phyloP scores from a whole-genome alignment of 2,113 vertebrate genomes.

The Melanostigma gelatinosum region DNA sequence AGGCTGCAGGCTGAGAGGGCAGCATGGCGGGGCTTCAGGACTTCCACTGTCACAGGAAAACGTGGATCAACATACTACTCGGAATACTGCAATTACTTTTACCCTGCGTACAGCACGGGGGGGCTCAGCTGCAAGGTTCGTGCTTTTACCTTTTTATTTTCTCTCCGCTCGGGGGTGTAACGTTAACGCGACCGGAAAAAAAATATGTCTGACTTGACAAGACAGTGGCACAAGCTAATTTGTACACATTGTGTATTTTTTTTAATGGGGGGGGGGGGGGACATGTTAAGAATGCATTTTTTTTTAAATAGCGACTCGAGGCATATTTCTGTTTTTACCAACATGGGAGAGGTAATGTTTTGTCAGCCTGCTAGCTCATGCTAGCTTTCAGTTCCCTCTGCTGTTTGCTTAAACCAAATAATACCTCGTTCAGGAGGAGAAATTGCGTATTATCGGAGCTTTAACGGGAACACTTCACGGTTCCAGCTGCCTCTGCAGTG shows the following conservation, averaged over 20 bases:
- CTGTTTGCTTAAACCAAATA: conserved; percentile 23
- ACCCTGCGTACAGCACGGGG: conserved; percentile 87
- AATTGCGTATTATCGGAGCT: background rate
- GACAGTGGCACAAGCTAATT: conserved; percentile 1
- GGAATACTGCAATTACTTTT: conserved; percentile 89
- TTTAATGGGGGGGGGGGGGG: background rate
- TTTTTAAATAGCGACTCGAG: background rate
- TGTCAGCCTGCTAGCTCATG: conserved; percentile 62
- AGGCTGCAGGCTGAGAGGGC: conserved; percentile 77
- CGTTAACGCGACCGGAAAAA: conserved; percentile 17
- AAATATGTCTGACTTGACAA: conserved; percentile 35
- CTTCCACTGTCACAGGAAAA: conserved; percentile 88
- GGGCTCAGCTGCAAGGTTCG: conserved; percentile 91
- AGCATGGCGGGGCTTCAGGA: conserved; percentile 93
- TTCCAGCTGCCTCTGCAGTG: background rate
- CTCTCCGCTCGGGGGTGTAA: conserved; percentile 3
- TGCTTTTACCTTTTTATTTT: conserved; percentile 18
- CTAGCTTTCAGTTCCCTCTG: conserved; percentile 60
- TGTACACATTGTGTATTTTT: background rate
- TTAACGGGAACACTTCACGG: fast-evolving
- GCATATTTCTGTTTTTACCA: background rate
- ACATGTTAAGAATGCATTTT: background rate
- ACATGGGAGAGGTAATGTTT: conserved; percentile 30
- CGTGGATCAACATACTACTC: conserved; percentile 89
- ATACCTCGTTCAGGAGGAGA: conserved; percentile 21